Evolutionary conservation across 2,888 invertebrate species (phyloP), one percentile per base, ranked within the genome.

Genomic region (Bugulina stolonifera): DNA sequence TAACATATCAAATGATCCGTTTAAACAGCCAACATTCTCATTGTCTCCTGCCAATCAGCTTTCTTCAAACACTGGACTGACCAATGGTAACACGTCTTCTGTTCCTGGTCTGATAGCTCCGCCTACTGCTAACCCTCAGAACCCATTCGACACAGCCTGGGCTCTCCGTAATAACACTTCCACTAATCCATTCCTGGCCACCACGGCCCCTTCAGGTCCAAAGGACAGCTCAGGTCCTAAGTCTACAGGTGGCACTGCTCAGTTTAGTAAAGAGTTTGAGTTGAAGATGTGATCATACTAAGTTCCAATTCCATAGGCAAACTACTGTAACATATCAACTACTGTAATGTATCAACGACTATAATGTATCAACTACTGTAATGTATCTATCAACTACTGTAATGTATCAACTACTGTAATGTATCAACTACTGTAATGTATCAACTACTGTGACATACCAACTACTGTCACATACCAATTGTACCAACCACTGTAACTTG

Each of bases 71-170:
- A 64, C 32, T 64, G 32, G 64, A 32, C 64, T 64, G 64, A 64
- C 27, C 5, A 64, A 64, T 64, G 64, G 64, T 32, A 27, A 32
- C n/a, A 64, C 32, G 64, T 32, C 64, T 32, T 14, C 64, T 14
- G 18, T 18, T 10, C n/a, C n/a, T n/a, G 43, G 43, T 18, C 25
- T 22, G 2, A 32, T 64, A 14, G 64, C 10, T 14, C 29, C 32
- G 18, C 64, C 64, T 32, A 5, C 64, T 25, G 64, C 64, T n/a
- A 64, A 64, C 27, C 64, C 64, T n/a, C 64, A 64, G 32, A 64
- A 93, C 85, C 92, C 93, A 0, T 93, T 93, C 81, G 91, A 93
- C 81, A 91, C 92, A 22, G 92, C 92, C 78, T 93, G 92, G 92
- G 92, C 90, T 54, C 27, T 70, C 3, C 70, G 70, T 23, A n/a